Evolutionary conservation across 2,888 invertebrate species (phyloP), one percentile per base, ranked within the genome.

Genomic region (Clanis bilineata): DNA sequence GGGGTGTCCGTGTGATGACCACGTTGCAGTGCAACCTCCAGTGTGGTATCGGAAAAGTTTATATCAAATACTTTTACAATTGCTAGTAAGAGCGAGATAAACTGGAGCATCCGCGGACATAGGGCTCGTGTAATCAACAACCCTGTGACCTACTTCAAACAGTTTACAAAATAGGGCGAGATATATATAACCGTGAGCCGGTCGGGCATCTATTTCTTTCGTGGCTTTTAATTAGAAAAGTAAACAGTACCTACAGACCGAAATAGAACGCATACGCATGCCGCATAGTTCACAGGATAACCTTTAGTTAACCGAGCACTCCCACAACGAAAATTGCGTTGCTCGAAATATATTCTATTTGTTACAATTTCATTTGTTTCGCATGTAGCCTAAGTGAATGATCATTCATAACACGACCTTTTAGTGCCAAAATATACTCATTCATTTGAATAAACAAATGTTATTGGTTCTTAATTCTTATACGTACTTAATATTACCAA

Each of bases 161-260:
- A 85, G 82, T 85, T 80, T 79, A 73, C 80, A 83, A 89, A 82
- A 86, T 85, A 83, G 86, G 82, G 68, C 83, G 76, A 75, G 87
- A 82, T 86, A 88, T 80, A 83, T 83, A 83, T 89, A 88, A 82
- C 77, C 79, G 65, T 78, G 79, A 87, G 85, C 86, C 73, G 73
- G 75, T 77, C 83, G 70, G 66, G 72, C 74, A 79, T 81, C 83
- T 85, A 87, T 88, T 86, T 83, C 75, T 76, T 77, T 79, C 77
- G 74, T 70, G 70, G 75, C 72, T 77, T 77, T 79, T 82, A 86
- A 87, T 87, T 84, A 87, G 75, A 82, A 83, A 86, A 80, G 84
- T 86, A 86, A 85, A 86, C 84, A 85, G 80, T 69, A 72, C 61
- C 61, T 67, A 72, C 71, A 73, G 68, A 69, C 73, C 66, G 62